phyloP scores from a whole-genome alignment of 2,797 vertebrate species.

The Uromys caudimaculatus region DNA sequence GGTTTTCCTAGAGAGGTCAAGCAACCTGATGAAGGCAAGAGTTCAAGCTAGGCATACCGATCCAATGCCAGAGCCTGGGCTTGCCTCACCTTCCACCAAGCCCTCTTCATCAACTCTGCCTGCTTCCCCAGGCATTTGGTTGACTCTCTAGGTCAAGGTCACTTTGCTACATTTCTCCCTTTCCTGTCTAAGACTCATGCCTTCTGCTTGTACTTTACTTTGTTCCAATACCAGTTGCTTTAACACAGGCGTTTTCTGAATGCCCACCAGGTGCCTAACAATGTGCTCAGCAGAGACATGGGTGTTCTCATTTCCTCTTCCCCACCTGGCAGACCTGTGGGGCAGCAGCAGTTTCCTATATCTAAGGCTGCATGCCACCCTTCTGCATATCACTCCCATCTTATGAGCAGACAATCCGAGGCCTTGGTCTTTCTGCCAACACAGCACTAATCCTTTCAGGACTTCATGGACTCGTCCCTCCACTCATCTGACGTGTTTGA shows the following conservation, averaged over 20 bases:
- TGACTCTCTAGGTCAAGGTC: background rate
- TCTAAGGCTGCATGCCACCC: background rate
- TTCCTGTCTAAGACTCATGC: background rate
- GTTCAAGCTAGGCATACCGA: background rate
- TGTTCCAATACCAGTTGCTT: background rate
- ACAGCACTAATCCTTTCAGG: background rate
- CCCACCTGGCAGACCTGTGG: background rate
- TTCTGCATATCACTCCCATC: background rate
- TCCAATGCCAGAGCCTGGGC: background rate
- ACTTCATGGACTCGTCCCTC: slow-evolving; percentile 1
- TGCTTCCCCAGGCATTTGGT: background rate
- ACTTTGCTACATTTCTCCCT: slow-evolving; percentile 24
- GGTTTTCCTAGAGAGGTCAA: slow-evolving; percentile 27
- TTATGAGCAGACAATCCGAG: slow-evolving; percentile 22
- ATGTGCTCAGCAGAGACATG: background rate
- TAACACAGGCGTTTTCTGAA: background rate
- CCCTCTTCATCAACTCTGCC: background rate
- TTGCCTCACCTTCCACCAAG: background rate
- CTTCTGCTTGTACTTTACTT: slow-evolving; percentile 11
- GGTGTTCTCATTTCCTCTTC: background rate
- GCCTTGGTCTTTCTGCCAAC: background rate
- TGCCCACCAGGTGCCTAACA: background rate
- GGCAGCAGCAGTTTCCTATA: background rate
- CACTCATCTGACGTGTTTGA: background rate
- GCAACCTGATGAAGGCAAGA: background rate